Evolutionary conservation across 2,113 vertebrate species (phyloP).

Genomic region (Labrus mixtus): DNA sequence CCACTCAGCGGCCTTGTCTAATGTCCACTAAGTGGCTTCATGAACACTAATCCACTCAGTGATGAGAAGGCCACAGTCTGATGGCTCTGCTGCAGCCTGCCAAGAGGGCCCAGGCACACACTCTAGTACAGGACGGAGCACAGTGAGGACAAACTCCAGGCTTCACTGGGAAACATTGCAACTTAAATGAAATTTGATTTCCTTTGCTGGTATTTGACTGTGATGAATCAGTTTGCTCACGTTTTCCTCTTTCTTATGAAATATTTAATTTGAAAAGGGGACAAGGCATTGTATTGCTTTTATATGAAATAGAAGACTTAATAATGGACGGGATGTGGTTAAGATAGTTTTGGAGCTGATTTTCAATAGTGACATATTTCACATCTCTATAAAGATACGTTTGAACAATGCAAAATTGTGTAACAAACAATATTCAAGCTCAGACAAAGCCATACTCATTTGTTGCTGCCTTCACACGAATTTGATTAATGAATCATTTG

Average conservation of each 20-base stretch:
- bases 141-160: conserved; percentile 44
- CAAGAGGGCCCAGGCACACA: conserved; percentile 60
- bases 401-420: too few relatives aligned
- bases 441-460: too few relatives aligned
- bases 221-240: conserved; percentile 63
- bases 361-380: too few relatives aligned
- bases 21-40: conserved; percentile 80
- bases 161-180: conserved; percentile 60
- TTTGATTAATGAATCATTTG: too few relatives aligned
- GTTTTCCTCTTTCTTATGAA: conserved; percentile 59
- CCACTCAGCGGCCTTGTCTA: conserved; percentile 75
- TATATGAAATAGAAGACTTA: background rate
- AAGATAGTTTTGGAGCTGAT: background rate
- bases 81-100: conserved; percentile 66
- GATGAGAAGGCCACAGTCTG: conserved; percentile 78
- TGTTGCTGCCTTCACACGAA: too few relatives aligned
- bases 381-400: too few relatives aligned
- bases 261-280: conserved; percentile 45
- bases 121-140: conserved; percentile 53
- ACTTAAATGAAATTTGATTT: conserved; percentile 64
- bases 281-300: conserved; percentile 24
- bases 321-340: background rate
- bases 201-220: conserved; percentile 66
- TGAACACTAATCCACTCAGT: conserved; percentile 79
- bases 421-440: too few relatives aligned